Evolutionary conservation across 2,113 vertebrate genomes (phyloP), one percentile per base, ranked within the genome.

Genomic region (Elaphurus davidianus): DNA sequence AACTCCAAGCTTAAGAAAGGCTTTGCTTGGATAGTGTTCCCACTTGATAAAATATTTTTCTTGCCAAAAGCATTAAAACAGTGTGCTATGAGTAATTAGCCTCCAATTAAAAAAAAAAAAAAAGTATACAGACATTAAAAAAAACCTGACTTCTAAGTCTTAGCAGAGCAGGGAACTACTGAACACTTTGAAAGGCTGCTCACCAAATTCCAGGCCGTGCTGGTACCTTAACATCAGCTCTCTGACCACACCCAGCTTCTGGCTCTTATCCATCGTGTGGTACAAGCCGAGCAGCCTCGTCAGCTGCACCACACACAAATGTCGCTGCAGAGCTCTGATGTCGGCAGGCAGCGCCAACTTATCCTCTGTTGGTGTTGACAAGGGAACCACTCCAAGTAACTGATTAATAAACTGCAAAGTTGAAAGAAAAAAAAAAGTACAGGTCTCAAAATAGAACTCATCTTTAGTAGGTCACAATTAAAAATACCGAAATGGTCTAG

Each of bases 201-300:
- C 97, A 99, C 99, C 99, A 25, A 99, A 99, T 97, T 99, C 99
- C 45, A 99, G 97, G 13, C 99, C 99, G 2, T 99, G 99, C 19
- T 94, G 99, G 94, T 99, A 99, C 98, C 99, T 99, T 47, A 99
- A 90, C 99, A 99, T 99, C 90, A 99, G 97, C 97, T 99, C 99
- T 36, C 93, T 47, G 93, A 99, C 99, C 3, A 99, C 99, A 12
- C 83, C 95, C 97, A 99, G 98, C 87, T 99, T 99, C 9, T 99
- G 99, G 1, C 98, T 96, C 55, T 98, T 98, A 90, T 99, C 99
- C 95, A 99, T 99, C 0, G 98, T 59, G 23, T 99, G 99, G 40
- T 99, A 99, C 87, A 99, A 98, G 0, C 99, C 99, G 0, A 99
- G 99, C 17, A 99, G 98, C 10, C 99, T 99, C 0, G 99, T 99